Conservation (phyloP, 30 jellyfish, hydroid and myxozoan species). For the Cassiopea xamachana region DNA sequence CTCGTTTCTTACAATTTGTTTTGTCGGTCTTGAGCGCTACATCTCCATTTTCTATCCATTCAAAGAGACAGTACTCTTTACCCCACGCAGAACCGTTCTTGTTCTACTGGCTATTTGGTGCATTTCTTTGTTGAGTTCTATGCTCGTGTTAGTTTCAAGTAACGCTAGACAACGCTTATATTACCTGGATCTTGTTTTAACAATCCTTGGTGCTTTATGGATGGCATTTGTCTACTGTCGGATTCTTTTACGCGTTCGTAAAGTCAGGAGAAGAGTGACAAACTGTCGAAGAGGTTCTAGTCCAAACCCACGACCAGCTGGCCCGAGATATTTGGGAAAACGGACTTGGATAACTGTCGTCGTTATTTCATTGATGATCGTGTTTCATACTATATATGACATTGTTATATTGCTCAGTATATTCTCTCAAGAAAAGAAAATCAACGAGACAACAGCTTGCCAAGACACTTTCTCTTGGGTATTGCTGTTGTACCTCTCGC, state of each 20-base stretch:
- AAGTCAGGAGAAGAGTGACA: slow-evolving; percentile 15
- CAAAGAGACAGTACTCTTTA: slow-evolving; percentile 10
- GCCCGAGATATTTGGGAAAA: not conserved
- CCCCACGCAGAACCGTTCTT: not conserved
- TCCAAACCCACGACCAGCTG: not conserved
- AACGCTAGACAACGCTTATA: not conserved
- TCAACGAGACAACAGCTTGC: not conserved
- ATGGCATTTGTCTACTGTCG: slow-evolving; percentile 23
- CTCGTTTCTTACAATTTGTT: slow-evolving; percentile 37
- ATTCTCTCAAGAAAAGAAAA: not conserved
- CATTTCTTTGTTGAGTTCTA: not conserved
- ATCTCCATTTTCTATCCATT: slow-evolving; percentile 55
- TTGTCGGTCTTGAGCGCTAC: slow-evolving; percentile 49
- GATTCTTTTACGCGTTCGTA: slow-evolving; percentile 29
- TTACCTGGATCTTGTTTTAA: not conserved
- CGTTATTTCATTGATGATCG: not conserved
- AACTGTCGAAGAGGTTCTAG: slow-evolving; percentile 15
- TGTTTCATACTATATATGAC: not conserved
- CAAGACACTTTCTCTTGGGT: slow-evolving; percentile 28
- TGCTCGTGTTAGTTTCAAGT: not conserved
- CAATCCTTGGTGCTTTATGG: slow-evolving; percentile 18
- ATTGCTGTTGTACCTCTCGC: slow-evolving; percentile 14
- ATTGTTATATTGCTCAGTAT: not conserved
- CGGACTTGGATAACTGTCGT: slow-evolving; percentile 39
- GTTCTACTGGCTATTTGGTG: slow-evolving; percentile 19